Evolutionary conservation across 2,797 vertebrate species (phyloP), one percentile per base, ranked within the genome.

Genomic region (Chaunax sp.): DNA sequence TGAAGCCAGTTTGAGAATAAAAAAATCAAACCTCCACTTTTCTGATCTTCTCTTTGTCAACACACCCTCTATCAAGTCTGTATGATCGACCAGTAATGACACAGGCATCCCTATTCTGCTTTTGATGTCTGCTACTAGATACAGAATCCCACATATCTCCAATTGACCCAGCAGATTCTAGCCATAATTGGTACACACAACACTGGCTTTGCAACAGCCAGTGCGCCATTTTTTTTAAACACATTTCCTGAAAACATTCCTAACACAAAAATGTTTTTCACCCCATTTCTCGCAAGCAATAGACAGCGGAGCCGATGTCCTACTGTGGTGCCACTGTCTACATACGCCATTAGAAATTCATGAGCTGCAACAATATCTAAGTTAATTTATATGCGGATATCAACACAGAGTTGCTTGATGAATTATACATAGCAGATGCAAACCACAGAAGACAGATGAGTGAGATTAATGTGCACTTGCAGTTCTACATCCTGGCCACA

Each of bases 361-460:
- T 86, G 85, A 90, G 86, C 80, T 52, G 80, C 81, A n/a, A 86
- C 82, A 83, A 88, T 84, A 88, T 83, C 80, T 22, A 71, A 89
- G 77, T 89, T 89, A 69, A 90, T 90, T 90, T 82, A 89, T 84
- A 89, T 86, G 87, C 81, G 45, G 81, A 83, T 83, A 90, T 87
- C 83, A 87, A 86, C 85, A 71, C 75, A 82, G 80, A 80, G 77
- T 82, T 73, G 69, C 83, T 74, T 85, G 80, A 91, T 92, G 83
- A 92, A 91, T 92, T 90, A 90, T 86, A 89, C 89, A 89, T 87
- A n/a, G 70, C 82, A 85, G 68, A 89, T 86, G 80, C 80, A 84
- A 87, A 63, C 80, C 83, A 69, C 74, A 69, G 76, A 88, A 90
- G 84, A 87, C 81, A 78, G 85, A 89, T 85, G 87, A 88, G 83